Evolutionary conservation across 1,140 invertebrate genomes (phyloP).

Genomic region (Microvelia longipes): DNA sequence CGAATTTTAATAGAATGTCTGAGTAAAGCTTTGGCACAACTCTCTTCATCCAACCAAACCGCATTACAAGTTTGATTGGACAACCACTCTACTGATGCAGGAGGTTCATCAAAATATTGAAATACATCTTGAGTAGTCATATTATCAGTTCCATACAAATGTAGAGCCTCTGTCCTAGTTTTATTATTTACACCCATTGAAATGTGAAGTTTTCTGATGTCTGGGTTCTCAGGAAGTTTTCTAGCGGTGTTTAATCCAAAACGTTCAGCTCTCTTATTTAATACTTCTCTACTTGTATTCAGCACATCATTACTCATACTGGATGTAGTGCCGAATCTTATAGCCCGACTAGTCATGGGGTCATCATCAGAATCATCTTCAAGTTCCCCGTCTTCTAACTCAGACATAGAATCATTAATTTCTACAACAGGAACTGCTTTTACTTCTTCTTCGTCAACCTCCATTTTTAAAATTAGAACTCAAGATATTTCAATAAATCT

Average conservation of each 20-base stretch:
- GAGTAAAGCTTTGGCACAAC: slow-evolving; percentile 48
- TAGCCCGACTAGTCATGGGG: background rate
- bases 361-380: slow-evolving; percentile 8
- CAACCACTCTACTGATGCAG: slow-evolving; percentile 61
- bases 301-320: background rate
- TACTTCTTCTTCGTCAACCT: background rate
- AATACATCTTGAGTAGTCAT: slow-evolving; percentile 63
- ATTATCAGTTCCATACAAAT: slow-evolving; percentile 55
- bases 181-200: slow-evolving; percentile 34
- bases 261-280: slow-evolving; percentile 8
- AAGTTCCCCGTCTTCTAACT: slow-evolving; percentile 14
- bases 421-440: background rate
- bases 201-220: slow-evolving; percentile 4
- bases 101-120: slow-evolving; percentile 58
- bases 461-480: too few relatives aligned
- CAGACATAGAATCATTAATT: slow-evolving; percentile 3
- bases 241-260: slow-evolving; percentile 1
- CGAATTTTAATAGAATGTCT: slow-evolving; percentile 17
- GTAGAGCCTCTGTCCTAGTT: slow-evolving; percentile 51
- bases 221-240: background rate
- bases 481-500: too few relatives aligned
- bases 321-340: background rate
- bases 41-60: slow-evolving; percentile 52
- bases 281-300: background rate
- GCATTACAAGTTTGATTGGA: slow-evolving; percentile 64